Base-by-base conservation (phyloP, 2,113 vertebrate genomes). In the Toxotes chatareus region DNA sequence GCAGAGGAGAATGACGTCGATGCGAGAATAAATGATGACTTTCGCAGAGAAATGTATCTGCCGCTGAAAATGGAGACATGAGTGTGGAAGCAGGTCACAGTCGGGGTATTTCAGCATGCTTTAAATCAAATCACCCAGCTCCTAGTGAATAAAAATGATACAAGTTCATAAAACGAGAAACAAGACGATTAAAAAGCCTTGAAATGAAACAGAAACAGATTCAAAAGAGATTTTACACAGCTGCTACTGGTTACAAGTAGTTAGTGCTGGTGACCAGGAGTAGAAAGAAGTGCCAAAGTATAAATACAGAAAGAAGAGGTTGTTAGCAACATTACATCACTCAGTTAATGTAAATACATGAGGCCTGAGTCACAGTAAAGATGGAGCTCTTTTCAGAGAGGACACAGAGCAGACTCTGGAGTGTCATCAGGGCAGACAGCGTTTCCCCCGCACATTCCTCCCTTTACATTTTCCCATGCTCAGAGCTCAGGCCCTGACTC, bases 381-480 rank as follows among this genome's bases (percentile, higher is more conserved):
- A 87, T 44, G 49, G 44, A 67, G 83, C 17, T 77, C 77, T 73
- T 84, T 70, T 78, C 14, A 53, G 62, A 81, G 81, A 92, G 89
- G 89, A 92, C 88, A 73, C 73, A 80, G 88, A 75, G 80, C 91
- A 92, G 91, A 92, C 92, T 90, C 82, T 76, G 59, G 89, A 90
- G 89, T 90, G 86, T 90, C 93, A 88, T 93, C 87, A 84, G 80
- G 59, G 72, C 87, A 93, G 91, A 93, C 92, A 86, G 86, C 59
- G 74, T 79, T 89, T 87, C 86, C 84, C 93, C 83, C 90, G 63
- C 89, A 94, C 91, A 94, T 94, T 94, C 93, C 92, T 89, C 51
- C 80, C 79, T 71, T 83, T 91, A 82, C 77, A 91, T 89, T 94
- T 94, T 94, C 93, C 93, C 93, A 94, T 93, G 93, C 91, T 93